phyloP scores from a whole-genome alignment of 2,113 vertebrate species.

The Alaudala cheleensis region DNA sequence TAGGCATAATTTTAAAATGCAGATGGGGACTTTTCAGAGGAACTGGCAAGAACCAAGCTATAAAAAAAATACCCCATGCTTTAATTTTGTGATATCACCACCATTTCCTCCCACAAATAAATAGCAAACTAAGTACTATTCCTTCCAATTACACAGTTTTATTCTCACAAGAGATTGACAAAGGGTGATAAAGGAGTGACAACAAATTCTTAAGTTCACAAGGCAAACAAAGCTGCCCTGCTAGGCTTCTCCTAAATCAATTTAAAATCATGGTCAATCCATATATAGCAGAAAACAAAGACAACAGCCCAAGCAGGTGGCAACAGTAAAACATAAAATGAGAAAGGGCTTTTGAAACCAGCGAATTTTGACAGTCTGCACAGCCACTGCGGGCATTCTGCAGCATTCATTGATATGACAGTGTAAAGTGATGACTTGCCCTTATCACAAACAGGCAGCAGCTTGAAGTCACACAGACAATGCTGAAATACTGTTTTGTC shows the following conservation, averaged over 20 bases:
- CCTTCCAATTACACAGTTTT: background rate
- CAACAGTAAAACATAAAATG: background rate
- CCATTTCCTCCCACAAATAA: background rate
- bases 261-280: background rate
- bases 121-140: background rate
- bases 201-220: background rate
- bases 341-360: background rate
- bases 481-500: background rate
- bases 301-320: background rate
- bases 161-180: background rate
- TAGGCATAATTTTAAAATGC: conserved; percentile 15
- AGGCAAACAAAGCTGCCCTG: background rate
- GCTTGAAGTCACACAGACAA: background rate
- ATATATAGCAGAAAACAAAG: background rate
- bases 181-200: background rate
- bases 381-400: background rate
- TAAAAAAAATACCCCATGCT: background rate
- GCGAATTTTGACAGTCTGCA: background rate
- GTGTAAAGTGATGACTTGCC: background rate
- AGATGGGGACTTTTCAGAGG: background rate
- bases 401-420: background rate
- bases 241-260: background rate
- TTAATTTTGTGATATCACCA: background rate
- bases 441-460: conserved; percentile 24
- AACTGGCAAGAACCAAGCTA: background rate